Percentiles rank a stretch among this genome's conserved stretches.
Conservation (phyloP, 2,888 invertebrate genomes). For the Drosophila monieri region DNA sequence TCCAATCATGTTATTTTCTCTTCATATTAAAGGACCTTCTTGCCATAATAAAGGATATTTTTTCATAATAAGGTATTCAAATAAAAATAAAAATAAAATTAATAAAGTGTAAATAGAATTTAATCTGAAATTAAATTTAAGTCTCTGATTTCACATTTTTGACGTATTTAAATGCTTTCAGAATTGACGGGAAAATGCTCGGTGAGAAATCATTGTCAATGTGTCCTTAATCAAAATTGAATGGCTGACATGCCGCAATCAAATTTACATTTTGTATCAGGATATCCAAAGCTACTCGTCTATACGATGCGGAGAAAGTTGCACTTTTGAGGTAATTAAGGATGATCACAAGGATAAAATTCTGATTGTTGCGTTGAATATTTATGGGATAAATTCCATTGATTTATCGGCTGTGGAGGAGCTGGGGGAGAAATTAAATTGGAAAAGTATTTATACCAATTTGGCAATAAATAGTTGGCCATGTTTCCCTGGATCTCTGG, state of each 20-base stretch:
- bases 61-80: neutral
- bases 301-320: neutral
- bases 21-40: too few relatives aligned
- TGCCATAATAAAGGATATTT: too few relatives aligned
- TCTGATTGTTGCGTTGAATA: neutral
- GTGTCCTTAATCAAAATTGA: slow-evolving; percentile 4
- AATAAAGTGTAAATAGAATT: slow-evolving; percentile 3
- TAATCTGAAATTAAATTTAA: neutral
- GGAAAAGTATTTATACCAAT: neutral
- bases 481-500: neutral
- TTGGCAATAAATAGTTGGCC: slow-evolving; percentile 1
- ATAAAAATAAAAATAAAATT: slow-evolving; percentile 1
- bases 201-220: neutral
- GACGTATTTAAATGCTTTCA: neutral
- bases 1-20: too few relatives aligned
- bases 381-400: neutral
- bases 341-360: neutral
- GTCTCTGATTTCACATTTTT: neutral
- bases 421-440: neutral
- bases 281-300: neutral
- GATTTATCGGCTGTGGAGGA: neutral
- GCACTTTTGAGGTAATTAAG: slow-evolving; percentile 1
- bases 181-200: neutral
- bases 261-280: neutral
- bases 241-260: neutral